Base-by-base conservation (phyloP, 2,888 invertebrate genomes). In the Nomada goodeniana region DNA sequence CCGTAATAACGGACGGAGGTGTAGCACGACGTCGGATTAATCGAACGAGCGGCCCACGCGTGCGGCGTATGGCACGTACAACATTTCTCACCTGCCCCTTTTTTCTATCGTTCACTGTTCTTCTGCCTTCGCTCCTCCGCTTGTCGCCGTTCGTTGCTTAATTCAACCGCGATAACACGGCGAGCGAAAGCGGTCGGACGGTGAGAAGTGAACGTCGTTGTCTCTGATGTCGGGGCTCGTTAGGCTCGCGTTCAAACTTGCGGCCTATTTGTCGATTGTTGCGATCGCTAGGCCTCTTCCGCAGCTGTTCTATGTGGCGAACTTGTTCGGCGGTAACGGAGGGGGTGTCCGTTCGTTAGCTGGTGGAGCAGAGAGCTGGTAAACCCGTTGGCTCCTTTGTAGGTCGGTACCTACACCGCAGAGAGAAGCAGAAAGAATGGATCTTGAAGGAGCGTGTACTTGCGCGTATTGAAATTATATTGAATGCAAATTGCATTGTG, bases 51-150 rank as follows among this genome's bases (percentile, higher is more conserved):
- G 11, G 80, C 76, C 83, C 55, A 80, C 82, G 75, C 84, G 82
- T 82, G 82, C 70, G 61, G 61, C 75, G 76, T 80, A 78, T 80
- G 85, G 81, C 88, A 82, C 72, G 86, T 82, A 72, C 61, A 80
- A 64, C 55, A 72, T 77, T 83, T 81, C 75, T 82, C 82, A 84
- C 80, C 76, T 85, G 82, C 76, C 73, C 53, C 53, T 52, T 74
- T 68, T 68, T 23, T 29, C 36, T 52, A 42, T 13, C 23, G 10
- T 61, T 64, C 50, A 18, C 26, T 64, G 29, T 2, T n/a, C 2
- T 67, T 47, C 60, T 23, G 26, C 42, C 42, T 44, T 44, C 29
- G 3, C 18, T 36, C 26, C 10, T 47, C 15, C 10, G 47, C 47
- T 47, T 13, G 23, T 7, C 42, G 13, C n/a, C 42, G 13, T 44